Base-by-base conservation (phyloP, 2,797 vertebrate genomes). In the Syngnathus acus region DNA sequence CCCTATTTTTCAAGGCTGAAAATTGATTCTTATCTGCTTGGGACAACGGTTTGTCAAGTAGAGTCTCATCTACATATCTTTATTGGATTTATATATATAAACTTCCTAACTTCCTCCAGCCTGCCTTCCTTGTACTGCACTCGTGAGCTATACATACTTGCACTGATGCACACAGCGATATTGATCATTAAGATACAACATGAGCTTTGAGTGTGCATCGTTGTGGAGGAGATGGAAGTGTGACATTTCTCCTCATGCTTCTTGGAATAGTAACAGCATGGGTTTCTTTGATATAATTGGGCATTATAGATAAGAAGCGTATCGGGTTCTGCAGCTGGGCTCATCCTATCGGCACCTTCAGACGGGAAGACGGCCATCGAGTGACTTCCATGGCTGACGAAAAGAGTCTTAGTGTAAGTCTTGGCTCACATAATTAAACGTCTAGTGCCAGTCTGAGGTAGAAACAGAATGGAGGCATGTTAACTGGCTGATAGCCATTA, bases 271-370 rank as follows among this genome's bases (percentile, higher is more conserved):
- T 85, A 82, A 84, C 82, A 83, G 72, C 51, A 3, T 62, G 60
- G 74, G 75, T 74, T 85, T 82, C 80, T 84, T 73, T 66, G 73
- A 74, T 66, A 76, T 84, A 83, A 87, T 86, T 85, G 87, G 68
- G 76, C 79, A 69, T 84, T 77, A 82, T 58, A 87, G 86, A 89
- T 88, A 87, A 85, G 86, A 82, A 68, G 73, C 80, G 68, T 87
- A 88, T 87, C 84, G 80, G 77, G 72, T 62, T 67, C 69, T 70
- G 81, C 85, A 85, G 85, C 82, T 80, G 82, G 71, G 72, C 72
- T 76, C 76, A 71, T 83, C 76, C 78, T 82, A 82, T 87, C 81
- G 82, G 75, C 82, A 74, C 80, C 80, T 78, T 74, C 65, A 2
- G 78, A 64, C 61, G 4, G 45, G 64, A 73, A 76, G 72, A 76